These are phyloP conservation scores for Arrhopalites spinosus DNA, from an alignment of 2,888 invertebrate species.

Conservation along the genomic window DNA sequence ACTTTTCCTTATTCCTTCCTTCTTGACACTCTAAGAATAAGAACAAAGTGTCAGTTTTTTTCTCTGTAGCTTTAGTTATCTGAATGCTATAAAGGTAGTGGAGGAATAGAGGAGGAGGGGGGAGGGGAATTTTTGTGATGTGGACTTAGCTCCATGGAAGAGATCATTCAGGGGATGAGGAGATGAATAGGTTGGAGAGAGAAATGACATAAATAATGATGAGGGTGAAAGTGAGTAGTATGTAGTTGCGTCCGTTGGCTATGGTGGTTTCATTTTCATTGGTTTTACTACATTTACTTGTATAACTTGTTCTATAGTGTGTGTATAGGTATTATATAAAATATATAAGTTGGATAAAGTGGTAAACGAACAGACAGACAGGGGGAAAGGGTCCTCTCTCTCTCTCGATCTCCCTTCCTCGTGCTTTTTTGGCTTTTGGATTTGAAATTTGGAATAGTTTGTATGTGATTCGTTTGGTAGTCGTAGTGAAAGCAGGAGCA, in stretches of 20 bases:
- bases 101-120: slow-evolving; percentile 1
- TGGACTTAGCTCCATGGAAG: slow-evolving; percentile 35
- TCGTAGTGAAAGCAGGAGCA: slow-evolving; percentile 45
- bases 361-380: neutral
- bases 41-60: slow-evolving; percentile 19
- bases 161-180: slow-evolving; percentile 36
- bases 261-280: neutral
- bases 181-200: slow-evolving; percentile 41
- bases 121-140: slow-evolving; percentile 27
- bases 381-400: slow-evolving; percentile 11
- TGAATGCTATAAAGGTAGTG: slow-evolving; percentile 26
- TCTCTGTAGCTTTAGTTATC: slow-evolving; percentile 2
- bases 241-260: neutral
- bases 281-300: slow-evolving; percentile 1
- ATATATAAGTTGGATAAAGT: neutral
- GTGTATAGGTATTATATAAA: too few species aligned
- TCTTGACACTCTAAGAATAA: neutral
- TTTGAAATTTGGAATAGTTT: slow-evolving; percentile 5
- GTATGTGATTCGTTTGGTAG: slow-evolving; percentile 40
- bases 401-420: neutral
- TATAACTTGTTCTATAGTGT: too few species aligned
- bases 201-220: slow-evolving; percentile 44
- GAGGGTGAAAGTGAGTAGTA: slow-evolving; percentile 37
- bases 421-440: neutral
- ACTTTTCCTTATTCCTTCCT: neutral